These are phyloP conservation scores for Channa argus DNA, from an alignment of 2,113 vertebrate genomes.

Conservation along the genomic window DNA sequence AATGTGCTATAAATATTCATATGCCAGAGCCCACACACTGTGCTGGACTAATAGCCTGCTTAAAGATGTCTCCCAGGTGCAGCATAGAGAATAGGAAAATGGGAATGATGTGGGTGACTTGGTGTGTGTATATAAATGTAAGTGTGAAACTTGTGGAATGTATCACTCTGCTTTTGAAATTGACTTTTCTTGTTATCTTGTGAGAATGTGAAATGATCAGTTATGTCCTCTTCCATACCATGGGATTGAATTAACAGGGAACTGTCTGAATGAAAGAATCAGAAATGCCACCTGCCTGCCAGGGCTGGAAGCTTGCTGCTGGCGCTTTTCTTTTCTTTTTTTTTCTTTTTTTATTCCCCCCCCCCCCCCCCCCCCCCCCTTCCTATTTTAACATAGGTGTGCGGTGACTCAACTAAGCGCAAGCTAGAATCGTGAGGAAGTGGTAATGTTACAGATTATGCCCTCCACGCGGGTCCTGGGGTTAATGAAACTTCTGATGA, in stretches of 20 bases:
- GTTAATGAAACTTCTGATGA: constrained; percentile 88
- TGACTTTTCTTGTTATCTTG: constrained; percentile 21
- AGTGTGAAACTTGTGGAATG: constrained; percentile 23
- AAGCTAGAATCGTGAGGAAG: constrained; percentile 78
- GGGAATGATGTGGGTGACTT: not conserved
- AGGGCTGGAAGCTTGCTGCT: constrained; percentile 27
- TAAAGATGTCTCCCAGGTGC: constrained; percentile 66
- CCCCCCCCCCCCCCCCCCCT: not conserved
- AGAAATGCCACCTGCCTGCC: constrained; percentile 33
- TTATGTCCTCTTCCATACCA: constrained; percentile 7
- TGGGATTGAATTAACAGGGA: constrained; percentile 36
- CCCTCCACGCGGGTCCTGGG: constrained; percentile 78
- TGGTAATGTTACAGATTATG: constrained; percentile 86
- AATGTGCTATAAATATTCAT: constrained; percentile 84
- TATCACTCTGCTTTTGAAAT: constrained; percentile 15
- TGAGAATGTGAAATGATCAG: constrained; percentile 29
- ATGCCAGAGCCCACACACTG: constrained; percentile 73
- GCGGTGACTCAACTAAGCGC: constrained; percentile 58
- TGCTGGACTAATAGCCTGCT: constrained; percentile 72
- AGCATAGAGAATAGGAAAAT: constrained; percentile 25
- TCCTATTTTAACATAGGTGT: constrained; percentile 66
- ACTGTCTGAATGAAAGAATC: constrained; percentile 24
- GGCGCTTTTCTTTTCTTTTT: constrained; percentile 18
- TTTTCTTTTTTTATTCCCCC: not conserved
- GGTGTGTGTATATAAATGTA: constrained; percentile 4